Evolutionary conservation across 1,140 invertebrate genomes (phyloP), one percentile per base, ranked within the genome.

Genomic region (Scaptomyza montana): DNA sequence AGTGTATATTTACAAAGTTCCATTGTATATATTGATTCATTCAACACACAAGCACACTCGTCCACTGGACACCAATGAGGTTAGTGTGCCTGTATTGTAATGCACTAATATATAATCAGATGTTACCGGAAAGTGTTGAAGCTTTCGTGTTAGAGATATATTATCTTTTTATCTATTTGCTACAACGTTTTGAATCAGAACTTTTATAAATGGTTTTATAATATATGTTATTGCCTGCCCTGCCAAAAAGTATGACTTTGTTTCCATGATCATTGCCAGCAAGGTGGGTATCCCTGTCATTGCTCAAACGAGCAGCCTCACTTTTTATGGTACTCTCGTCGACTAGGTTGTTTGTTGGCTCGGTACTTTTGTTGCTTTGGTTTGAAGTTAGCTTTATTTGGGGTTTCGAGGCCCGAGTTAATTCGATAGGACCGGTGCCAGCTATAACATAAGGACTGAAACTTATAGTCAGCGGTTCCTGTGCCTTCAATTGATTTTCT

Each of bases 11-110:
- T 25, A 5, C 16, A 5, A 36, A 46, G n/a, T 25, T 45, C 12
- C 1, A 19, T 12, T 50, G 8, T 59, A 5, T 16, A 50, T 41
- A 8, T 49, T 28, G 9, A 50, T 3, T n/a, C 54, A 59, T 30
- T 62, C 46, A 21, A 66, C 33, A 12, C 54, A 66, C 55, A 59
- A 19, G n/a, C 54, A 66, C 30, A 66, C 54, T 28, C n/a, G 5
- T 19, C 28, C 54, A 41, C 46, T 3, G 33, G n/a, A 50, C 16
- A 28, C 7, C 16, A 64, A n/a, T 33, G 39, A 28, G n/a, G 59
- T 36, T 28, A 41, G 45, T 59, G 45, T 66, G 63, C 54, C 21
- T 28, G 55, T 41, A 33, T 16, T n/a, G 47, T 36, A 50, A 21
- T 66, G 30, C 64, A 19, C 30, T 12, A 9, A 65, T 13, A 36